Conservation (phyloP, 2,888 invertebrate species). For the Halictus quadricinctus region DNA sequence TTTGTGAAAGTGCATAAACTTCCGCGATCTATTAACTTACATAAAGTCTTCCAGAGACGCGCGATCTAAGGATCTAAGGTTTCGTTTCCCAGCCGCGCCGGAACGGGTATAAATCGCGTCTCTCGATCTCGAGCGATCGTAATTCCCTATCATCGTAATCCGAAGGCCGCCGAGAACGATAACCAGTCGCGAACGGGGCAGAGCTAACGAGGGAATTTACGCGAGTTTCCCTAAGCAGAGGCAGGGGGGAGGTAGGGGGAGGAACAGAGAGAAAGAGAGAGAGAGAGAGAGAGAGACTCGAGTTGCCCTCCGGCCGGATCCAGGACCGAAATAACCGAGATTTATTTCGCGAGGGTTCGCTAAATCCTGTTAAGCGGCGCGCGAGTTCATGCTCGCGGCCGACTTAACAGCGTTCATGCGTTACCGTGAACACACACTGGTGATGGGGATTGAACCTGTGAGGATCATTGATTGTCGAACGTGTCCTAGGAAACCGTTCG, state of each 20-base stretch:
- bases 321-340: constrained; percentile 75
- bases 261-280: background rate
- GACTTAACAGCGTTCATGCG: constrained; percentile 52
- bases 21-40: background rate
- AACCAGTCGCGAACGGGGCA: constrained; percentile 3
- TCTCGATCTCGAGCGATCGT: constrained; percentile 4
- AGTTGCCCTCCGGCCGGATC: constrained; percentile 28
- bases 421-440: constrained; percentile 31
- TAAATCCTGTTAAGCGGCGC: constrained; percentile 72
- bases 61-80: background rate
- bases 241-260: constrained; percentile 15
- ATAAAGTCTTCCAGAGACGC: background rate
- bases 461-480: constrained; percentile 12
- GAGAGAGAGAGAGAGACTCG: background rate
- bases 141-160: constrained; percentile 20
- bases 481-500: background rate
- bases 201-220: constrained; percentile 60
- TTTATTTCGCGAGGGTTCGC: constrained; percentile 73
- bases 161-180: constrained; percentile 43
- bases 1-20: background rate
- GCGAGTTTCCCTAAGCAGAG: constrained; percentile 55
- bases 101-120: constrained; percentile 3
- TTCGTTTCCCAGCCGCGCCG: background rate
- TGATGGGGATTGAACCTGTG: background rate
- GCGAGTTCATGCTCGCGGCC: constrained; percentile 32